phyloP scores from a whole-genome alignment of 2,113 vertebrate genomes.

The Nicator chloris region DNA sequence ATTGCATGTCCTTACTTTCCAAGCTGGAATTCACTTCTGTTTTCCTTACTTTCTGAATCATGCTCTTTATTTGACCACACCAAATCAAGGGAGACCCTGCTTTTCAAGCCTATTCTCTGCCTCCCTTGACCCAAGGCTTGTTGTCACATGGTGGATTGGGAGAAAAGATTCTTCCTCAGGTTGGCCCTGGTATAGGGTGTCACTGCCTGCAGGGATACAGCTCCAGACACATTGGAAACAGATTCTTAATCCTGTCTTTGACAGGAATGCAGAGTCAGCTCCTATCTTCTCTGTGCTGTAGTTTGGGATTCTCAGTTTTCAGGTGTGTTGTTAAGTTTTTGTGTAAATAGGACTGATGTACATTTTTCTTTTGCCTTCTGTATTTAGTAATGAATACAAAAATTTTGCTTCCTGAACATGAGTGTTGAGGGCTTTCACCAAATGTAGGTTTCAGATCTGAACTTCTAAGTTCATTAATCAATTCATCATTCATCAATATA shows the following conservation, averaged over 20 bases:
- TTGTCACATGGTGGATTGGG: accelerated
- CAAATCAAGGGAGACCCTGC: background rate
- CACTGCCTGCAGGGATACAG: background rate
- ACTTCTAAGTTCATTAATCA: background rate
- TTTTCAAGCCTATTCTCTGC: background rate
- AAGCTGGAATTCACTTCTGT: background rate
- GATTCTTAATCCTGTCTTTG: background rate
- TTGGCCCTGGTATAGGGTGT: background rate
- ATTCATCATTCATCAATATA: background rate
- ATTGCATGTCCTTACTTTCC: background rate
- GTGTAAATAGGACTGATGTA: background rate
- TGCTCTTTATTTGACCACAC: background rate
- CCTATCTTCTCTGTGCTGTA: background rate
- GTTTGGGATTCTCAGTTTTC: background rate
- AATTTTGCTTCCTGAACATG: background rate
- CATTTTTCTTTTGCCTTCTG: background rate
- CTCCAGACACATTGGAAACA: background rate
- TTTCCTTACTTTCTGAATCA: background rate
- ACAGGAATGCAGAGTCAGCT: background rate
- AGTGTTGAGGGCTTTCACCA: background rate
- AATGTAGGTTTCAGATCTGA: background rate
- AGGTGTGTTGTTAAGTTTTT: background rate
- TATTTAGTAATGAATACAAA: background rate
- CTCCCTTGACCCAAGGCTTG: accelerated
- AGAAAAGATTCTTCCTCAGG: background rate